phyloP scores from a whole-genome alignment of 1,140 invertebrate genomes.

The Panulirus ornatus region DNA sequence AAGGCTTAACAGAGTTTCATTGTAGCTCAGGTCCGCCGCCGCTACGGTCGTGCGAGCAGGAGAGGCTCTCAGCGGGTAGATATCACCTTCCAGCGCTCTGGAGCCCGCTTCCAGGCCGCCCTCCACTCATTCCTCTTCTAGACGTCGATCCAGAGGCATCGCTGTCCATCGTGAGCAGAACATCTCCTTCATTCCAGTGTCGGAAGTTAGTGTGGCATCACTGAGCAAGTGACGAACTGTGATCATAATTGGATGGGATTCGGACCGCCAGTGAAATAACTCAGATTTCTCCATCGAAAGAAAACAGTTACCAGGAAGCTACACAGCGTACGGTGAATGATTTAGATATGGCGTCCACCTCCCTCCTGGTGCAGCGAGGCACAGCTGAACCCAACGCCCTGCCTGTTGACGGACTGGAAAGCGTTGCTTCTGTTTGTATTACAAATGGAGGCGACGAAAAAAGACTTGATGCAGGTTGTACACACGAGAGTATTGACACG shows the following conservation, averaged over 20 bases:
- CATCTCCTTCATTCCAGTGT: too few relatives aligned
- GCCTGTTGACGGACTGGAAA: background rate
- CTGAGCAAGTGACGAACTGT: too few relatives aligned
- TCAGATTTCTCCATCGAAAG: too few relatives aligned
- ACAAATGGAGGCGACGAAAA: background rate
- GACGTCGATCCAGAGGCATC: background rate
- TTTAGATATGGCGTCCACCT: background rate
- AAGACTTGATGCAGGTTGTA: background rate
- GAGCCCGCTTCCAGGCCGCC: background rate
- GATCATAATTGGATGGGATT: too few relatives aligned
- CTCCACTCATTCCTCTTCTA: background rate
- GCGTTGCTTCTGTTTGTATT: background rate
- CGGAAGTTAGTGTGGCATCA: too few relatives aligned
- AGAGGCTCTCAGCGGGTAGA: background rate
- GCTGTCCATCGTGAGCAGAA: background rate
- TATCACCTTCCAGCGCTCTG: background rate
- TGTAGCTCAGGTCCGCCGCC: background rate
- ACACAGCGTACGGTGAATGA: too few relatives aligned
- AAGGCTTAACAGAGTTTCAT: background rate
- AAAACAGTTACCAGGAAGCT: too few relatives aligned
- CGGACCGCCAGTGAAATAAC: too few relatives aligned
- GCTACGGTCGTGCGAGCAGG: background rate
- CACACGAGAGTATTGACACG: background rate
- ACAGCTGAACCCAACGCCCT: background rate
- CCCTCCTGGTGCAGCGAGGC: background rate